phyloP scores from a whole-genome alignment of 64 coral and sea anemone species.

The Pocillopora verrucosa region DNA sequence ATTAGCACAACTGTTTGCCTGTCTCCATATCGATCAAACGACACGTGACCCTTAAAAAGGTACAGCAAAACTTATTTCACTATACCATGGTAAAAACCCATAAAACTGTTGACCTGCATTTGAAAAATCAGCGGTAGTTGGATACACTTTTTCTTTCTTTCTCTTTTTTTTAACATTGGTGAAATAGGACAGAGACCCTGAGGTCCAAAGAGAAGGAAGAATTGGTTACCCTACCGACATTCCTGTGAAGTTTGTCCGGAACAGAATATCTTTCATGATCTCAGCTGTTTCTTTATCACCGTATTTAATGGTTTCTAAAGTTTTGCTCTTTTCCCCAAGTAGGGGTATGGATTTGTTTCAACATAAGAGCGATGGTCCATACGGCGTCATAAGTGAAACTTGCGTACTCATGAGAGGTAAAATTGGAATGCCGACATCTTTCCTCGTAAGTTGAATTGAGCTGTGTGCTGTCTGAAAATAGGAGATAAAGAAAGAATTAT shows the following conservation, averaged over 20 bases:
- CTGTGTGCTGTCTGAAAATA: constrained; percentile 28
- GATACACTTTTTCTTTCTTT: too few relatives aligned
- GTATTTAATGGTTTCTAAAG: constrained; percentile 56
- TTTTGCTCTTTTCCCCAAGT: constrained; percentile 52
- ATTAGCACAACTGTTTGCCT: constrained; percentile 53
- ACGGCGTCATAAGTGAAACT: constrained; percentile 69
- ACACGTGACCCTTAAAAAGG: constrained; percentile 48
- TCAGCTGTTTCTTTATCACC: constrained; percentile 12
- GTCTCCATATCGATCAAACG: constrained; percentile 69
- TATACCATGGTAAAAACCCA: too few relatives aligned
- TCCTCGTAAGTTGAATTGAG: constrained; percentile 31
- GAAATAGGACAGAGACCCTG: neutral
- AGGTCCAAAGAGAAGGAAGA: too few relatives aligned
- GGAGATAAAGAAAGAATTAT: too few relatives aligned
- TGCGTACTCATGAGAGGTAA: constrained; percentile 44
- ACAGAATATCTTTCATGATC: constrained; percentile 47
- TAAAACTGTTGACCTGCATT: too few relatives aligned
- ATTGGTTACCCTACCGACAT: constrained; percentile 91
- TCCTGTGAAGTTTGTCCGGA: constrained; percentile 53
- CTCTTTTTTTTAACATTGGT: neutral
- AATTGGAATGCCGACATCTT: constrained; percentile 20
- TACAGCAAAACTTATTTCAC: neutral
- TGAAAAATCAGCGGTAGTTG: too few relatives aligned
- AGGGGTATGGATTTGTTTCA: constrained; percentile 61
- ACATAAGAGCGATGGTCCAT: constrained; percentile 67